These are phyloP conservation scores for Chloropsis hardwickii DNA, from an alignment of 2,113 vertebrate species.

Conservation along the genomic window DNA sequence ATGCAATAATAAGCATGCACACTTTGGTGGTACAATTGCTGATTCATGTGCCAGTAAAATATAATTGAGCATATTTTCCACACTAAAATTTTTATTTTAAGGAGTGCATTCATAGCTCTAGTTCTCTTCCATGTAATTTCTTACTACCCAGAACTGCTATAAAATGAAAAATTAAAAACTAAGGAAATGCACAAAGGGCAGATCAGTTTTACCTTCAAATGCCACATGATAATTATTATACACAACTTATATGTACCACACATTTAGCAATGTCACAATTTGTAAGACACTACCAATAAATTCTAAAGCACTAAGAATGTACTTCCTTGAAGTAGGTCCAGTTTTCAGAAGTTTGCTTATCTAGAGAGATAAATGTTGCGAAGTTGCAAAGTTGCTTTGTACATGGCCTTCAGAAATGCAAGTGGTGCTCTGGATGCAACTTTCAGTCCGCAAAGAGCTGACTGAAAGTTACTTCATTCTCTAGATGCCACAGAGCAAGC, in stretches of 20 bases:
- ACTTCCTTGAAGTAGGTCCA: not conserved
- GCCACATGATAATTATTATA: not conserved
- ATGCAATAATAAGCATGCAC: constrained; percentile 79
- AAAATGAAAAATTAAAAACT: constrained; percentile 11
- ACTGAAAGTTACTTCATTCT: not conserved
- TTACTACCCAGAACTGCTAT: constrained; percentile 17
- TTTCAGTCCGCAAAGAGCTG: not conserved
- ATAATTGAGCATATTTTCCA: constrained; percentile 60
- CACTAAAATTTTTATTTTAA: constrained; percentile 34
- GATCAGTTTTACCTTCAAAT: not conserved
- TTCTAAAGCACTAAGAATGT: not conserved
- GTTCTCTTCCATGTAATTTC: constrained; percentile 23
- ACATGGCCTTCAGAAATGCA: not conserved
- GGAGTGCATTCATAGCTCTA: not conserved
- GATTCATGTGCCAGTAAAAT: constrained; percentile 69
- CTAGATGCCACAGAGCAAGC: not conserved
- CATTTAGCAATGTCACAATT: not conserved
- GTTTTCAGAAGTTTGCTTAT: not conserved
- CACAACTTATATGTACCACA: not conserved
- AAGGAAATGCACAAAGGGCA: constrained; percentile 36
- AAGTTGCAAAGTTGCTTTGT: not conserved
- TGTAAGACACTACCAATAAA: not conserved
- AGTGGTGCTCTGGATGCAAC: not conserved
- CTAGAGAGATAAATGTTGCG: not conserved
- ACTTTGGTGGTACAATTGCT: constrained; percentile 66